Base-by-base conservation (phyloP, 2,888 invertebrate species). In the Cistogaster globosa region DNA sequence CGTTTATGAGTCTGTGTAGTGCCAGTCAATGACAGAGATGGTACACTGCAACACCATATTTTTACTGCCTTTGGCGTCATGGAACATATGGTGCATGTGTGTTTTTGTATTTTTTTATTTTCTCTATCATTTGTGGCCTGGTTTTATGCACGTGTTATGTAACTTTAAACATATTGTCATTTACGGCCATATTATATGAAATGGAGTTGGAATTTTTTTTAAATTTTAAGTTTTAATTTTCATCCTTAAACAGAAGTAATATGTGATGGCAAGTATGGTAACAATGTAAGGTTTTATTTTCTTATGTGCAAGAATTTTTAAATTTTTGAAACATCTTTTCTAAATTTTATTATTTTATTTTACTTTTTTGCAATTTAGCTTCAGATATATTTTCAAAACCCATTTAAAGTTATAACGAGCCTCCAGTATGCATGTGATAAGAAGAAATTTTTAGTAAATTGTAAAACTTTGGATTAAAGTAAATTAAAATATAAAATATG, bases 81-180 rank as follows among this genome's bases (percentile, higher is more conserved):
- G 57, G 11, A 22, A 45, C 51, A 68, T 60, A 67, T 72, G 67
- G 42, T 80, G 58, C 72, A 38, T 9, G 18, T 53, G 20, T 53
- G 18, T 42, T 38, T 38, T 6, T 32, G 42, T 36, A 5, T 48
- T 57, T 48, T 57, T 5, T 51, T 48, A 65, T 57, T 65, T 68
- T 83, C 74, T 57, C 57, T 69, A 62, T 36, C 62, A 55, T 74
- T 79, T 83, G 79, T 74, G 78, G 83, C 74, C 38, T 58, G 63
- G 62, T 42, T 26, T 78, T 78, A n/a, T 51, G 69, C 20, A 32
- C 42, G n/a, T n/a, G n/a, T n/a, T n/a, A 20, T 42, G 38, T 48
- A 18, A 60, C 36, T 36, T 36, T n/a, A 58, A 16, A 48, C 7
- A 32, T 36, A 76, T 51, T 18, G 11, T 42, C 36, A 20, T 57